Evolutionary conservation across 2,113 vertebrate genomes (phyloP).

Genomic region (Cervus canadensis): DNA sequence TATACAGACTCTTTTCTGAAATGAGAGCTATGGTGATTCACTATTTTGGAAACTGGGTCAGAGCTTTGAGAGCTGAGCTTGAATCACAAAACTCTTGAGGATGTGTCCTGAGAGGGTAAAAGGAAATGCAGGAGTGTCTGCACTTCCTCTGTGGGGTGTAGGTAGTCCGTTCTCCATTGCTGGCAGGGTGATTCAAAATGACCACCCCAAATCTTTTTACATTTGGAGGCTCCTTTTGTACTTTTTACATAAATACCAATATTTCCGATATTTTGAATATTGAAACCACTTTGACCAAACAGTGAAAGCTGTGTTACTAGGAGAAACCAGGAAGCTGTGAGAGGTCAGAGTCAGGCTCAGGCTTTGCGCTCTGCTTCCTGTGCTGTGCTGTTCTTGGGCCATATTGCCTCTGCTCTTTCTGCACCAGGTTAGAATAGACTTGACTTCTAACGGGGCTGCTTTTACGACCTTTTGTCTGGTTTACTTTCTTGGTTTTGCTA

Average conservation of each 20-base stretch:
- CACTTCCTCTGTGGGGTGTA: neutral
- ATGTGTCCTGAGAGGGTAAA: neutral
- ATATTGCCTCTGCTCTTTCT: neutral
- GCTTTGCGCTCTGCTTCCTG: neutral
- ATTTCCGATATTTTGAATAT: neutral
- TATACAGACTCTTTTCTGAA: neutral
- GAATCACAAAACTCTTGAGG: neutral
- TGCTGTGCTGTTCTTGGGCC: neutral
- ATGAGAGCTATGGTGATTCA: neutral
- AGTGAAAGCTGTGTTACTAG: neutral
- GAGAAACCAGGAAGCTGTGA: neutral
- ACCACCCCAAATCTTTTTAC: neutral
- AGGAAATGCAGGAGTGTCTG: neutral
- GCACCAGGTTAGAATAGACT: neutral
- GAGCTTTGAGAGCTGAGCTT: neutral
- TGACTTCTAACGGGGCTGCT: neutral
- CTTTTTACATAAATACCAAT: neutral
- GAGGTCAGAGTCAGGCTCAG: neutral
- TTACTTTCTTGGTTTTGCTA: neutral
- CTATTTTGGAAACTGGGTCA: neutral
- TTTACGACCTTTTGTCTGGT: neutral
- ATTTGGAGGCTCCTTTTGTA: neutral
- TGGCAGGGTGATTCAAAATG: neutral
- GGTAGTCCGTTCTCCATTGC: neutral
- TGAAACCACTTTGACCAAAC: neutral